Evolutionary conservation across 2,888 invertebrate genomes (phyloP).

Genomic region (Drosophila bunnanda): DNA sequence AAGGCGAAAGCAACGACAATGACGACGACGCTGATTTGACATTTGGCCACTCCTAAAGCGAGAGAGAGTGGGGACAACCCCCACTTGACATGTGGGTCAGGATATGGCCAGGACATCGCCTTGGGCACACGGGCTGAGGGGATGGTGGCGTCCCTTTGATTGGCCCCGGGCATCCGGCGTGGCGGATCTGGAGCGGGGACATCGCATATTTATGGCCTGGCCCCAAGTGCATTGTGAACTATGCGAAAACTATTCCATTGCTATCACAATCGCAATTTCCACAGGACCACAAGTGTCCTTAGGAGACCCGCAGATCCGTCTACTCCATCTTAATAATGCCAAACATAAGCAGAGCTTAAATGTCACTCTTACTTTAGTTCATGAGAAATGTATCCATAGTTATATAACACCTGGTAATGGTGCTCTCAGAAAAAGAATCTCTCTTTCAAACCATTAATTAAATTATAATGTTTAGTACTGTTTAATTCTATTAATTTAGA

Average conservation of each 20-base stretch:
- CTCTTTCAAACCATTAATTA: no score
- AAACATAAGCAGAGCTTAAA: background rate
- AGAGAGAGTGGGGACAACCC: conserved; percentile 11
- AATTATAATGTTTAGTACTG: no score
- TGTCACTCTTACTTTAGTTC: background rate
- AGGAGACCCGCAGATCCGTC: conserved; percentile 4
- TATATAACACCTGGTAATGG: no score
- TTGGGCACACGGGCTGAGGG: background rate
- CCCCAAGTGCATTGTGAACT: conserved; percentile 38
- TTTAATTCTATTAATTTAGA: no score
- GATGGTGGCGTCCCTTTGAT: conserved; percentile 22
- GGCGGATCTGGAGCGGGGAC: background rate
- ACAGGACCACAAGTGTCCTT: conserved; percentile 9
- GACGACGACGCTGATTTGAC: conserved; percentile 55
- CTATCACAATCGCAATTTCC: background rate
- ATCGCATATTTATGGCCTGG: conserved; percentile 34
- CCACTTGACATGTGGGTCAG: conserved; percentile 46
- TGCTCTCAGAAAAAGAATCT: no score
- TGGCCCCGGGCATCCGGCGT: conserved; percentile 29
- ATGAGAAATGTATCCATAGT: background rate
- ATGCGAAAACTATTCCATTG: conserved; percentile 19
- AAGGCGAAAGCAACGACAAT: conserved; percentile 38
- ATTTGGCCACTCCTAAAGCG: conserved; percentile 71
- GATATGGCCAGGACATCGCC: conserved; percentile 13
- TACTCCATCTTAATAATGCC: conserved; percentile 1